Base-by-base conservation (phyloP, 1,140 invertebrate species). In the Sitodiplosis mosellana region DNA sequence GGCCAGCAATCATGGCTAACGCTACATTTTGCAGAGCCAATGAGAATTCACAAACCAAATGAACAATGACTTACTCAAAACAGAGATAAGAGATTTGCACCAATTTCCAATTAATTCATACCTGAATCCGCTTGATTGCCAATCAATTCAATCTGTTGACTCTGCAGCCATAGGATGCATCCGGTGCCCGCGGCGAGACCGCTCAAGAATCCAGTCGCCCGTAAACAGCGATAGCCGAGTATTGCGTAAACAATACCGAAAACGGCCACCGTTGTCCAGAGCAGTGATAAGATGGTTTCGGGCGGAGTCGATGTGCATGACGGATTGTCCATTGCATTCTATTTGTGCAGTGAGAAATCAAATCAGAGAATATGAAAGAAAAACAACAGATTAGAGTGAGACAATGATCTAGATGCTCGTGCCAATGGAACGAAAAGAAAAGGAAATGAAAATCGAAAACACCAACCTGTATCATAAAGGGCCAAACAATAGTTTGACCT, bases 181-280 rank as follows among this genome's bases (percentile, higher is more conserved):
- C 62, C 75, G 42, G 83, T 77, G 12, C 82, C 85, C 65, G 88
- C 88, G 38, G 86, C 80, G 57, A 89, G 83, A 22, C 87, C 87
- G 20, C 83, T 89, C 21, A 90, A 69, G 60, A 90, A 90, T 76
- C 88, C 86, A n/a, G 83, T 77, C 2, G 83, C 83, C 63, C 88
- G 87, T 62, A 90, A 87, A 63, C 83, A 89, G 45, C 86, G 73
- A 64, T 90, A 91, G 46, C 87, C 74, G 47, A 76, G 70, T 20
- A 76, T 51, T 36, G 71, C 73, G 48, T 75, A 76, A 3, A 75
- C 72, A 49, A 75, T 69, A 18, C 73, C 74, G 55, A 76, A 76
- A 3, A 71, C 58, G 1, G 61, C 61, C 12, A 59, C 53, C 6
- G 63, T 64, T 48, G 61, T 59, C 61, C 61, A 64, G 22, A 64